Percentiles rank a stretch among this genome's conserved stretches.
These are phyloP conservation scores for Microdon myrmicae DNA, from an alignment of 2,888 invertebrate genomes.

Conservation along the genomic window DNA sequence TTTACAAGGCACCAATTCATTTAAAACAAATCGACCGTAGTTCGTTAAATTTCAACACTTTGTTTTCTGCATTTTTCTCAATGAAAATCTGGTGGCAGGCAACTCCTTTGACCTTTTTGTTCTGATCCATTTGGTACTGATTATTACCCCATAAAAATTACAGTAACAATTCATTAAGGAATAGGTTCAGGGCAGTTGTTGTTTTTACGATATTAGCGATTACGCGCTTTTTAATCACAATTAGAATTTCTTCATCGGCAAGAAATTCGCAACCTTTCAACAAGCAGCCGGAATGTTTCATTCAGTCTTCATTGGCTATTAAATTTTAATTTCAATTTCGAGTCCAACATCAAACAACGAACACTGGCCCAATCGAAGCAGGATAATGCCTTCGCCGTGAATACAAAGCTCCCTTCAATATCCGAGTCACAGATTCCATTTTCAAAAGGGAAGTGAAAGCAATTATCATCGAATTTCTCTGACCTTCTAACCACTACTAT, in stretches of 20 bases:
- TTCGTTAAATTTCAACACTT: no score
- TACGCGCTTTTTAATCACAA: no score
- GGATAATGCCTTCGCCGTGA: not conserved
- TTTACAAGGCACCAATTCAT: no score
- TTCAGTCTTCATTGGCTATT: conserved; percentile 33
- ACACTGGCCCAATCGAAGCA: not conserved
- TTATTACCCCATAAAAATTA: no score
- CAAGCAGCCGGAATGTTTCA: conserved; percentile 27
- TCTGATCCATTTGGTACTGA: no score
- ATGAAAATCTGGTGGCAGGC: no score
- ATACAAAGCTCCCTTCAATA: conserved; percentile 7
- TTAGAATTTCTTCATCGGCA: conserved; percentile 14
- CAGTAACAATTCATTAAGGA: no score
- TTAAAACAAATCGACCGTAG: no score
- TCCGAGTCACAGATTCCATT: conserved; percentile 21
- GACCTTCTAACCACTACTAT: conserved; percentile 10
- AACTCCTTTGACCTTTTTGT: no score
- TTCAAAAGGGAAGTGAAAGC: conserved; percentile 25
- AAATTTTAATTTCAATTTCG: conserved; percentile 50
- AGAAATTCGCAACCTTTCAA: conserved; percentile 2
- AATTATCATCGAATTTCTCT: conserved; percentile 38
- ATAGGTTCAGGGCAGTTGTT: no score
- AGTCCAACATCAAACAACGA: conserved; percentile 18
- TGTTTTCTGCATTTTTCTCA: no score
- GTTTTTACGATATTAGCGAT: no score